Evolutionary conservation across 2,797 vertebrate species (phyloP).

Genomic region (Mormyrops boulengeri): DNA sequence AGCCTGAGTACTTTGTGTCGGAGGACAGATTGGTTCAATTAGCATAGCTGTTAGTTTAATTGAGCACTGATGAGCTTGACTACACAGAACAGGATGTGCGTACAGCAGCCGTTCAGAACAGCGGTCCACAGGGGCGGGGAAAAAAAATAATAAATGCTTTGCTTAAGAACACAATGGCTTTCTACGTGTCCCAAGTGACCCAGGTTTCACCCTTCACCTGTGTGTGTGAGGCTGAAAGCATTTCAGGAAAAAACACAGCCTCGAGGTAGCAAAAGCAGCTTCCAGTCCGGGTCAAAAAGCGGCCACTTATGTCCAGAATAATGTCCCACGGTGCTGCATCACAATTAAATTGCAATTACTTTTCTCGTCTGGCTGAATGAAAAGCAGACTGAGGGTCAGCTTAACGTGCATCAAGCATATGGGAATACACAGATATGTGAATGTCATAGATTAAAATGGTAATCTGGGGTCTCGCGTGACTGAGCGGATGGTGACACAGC

Average conservation of each 20-base stretch:
- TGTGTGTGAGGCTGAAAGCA: not conserved
- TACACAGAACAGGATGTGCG: not conserved
- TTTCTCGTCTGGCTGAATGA: not conserved
- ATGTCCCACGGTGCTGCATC: not conserved
- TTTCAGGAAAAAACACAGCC: not conserved
- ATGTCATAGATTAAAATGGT: not conserved
- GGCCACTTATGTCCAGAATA: not conserved
- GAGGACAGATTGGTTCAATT: not conserved
- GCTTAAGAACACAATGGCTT: not conserved
- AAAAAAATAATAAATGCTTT: not conserved
- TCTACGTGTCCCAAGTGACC: not conserved
- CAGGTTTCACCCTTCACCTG: not conserved
- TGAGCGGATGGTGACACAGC: not conserved
- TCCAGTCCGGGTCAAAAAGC: not conserved
- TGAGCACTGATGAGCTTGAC: not conserved
- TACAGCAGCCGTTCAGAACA: not conserved
- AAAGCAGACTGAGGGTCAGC: not conserved
- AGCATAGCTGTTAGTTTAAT: constrained; percentile 2
- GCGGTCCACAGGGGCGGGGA: not conserved
- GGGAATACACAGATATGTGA: not conserved
- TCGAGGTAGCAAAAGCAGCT: not conserved
- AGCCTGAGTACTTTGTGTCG: not conserved
- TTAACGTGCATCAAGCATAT: not conserved
- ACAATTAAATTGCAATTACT: not conserved
- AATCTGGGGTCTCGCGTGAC: not conserved